Evolutionary conservation across 2,113 vertebrate species (phyloP), one percentile per base, ranked within the genome.

Genomic region (Pygoscelis antarcticus): DNA sequence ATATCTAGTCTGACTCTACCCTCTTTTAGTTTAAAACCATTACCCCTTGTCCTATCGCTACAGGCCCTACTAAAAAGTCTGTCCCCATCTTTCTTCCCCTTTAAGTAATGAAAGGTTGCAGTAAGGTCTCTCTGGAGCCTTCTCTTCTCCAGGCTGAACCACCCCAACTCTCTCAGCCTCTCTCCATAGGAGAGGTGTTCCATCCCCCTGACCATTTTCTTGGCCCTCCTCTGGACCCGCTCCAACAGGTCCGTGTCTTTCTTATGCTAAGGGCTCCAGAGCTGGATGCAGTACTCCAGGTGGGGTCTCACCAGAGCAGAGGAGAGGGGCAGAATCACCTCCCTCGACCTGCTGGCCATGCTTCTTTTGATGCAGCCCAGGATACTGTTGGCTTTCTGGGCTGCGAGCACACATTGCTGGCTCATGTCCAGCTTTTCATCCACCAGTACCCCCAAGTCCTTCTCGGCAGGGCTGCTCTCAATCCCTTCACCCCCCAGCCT

Each of bases 281-380:
- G 49, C 17, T 78, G 75, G 23, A 20, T 0, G 5, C 29, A 68
- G 29, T 7, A 3, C 34, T 81, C 3, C 32, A n/a, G 32, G 34
- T 57, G 40, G 11, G 29, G 4, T 62, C 36, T 68, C 14, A 47
- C 0, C 2, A n/a, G 32, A 66, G 25, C 3, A 6, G 17, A 49
- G n/a, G 6, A 74, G n/a, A 74, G 23, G 18, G 36, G 20, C 2
- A 68, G 8, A 64, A 82, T 74, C 22, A 5, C 14, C 5, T 94
- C 12, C 30, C 18, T 54, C 1, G 1, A 12, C 26, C 30, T 54
- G 34, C 57, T 76, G 36, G 1, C 34, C 9, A 14, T 0, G 0
- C 14, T 52, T 3, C 22, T 81, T 4, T 58, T 47, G 16, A 22
- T 81, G 20, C n/a, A 72, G 34, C 10, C 14, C 20, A 38, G 16